Conservation (phyloP, 2,888 invertebrate species). For the Phaedon cochleariae region DNA sequence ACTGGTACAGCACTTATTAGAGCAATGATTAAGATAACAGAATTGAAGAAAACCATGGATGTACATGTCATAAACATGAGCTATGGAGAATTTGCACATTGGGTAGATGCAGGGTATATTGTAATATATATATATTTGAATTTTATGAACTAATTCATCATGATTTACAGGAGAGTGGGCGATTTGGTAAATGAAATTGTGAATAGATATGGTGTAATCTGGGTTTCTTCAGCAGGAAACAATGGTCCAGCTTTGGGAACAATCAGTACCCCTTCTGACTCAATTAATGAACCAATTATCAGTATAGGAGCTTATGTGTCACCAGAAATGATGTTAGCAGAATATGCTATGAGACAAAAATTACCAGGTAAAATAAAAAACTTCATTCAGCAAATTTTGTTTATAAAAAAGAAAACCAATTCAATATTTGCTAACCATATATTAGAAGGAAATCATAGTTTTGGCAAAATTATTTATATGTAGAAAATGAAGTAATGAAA, state of each 20-base stretch:
- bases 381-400: not conserved
- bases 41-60: constrained; percentile 67
- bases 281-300: constrained; percentile 83
- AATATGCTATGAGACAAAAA: constrained; percentile 89
- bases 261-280: constrained; percentile 88
- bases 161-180: constrained; percentile 76
- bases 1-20: constrained; percentile 92
- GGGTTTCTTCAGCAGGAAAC: constrained; percentile 96
- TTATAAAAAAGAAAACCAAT: too few relatives aligned
- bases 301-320: constrained; percentile 98
- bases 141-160: not conserved
- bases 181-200: constrained; percentile 88
- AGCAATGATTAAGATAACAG: constrained; percentile 90
- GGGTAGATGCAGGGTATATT: constrained; percentile 85
- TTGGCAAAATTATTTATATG: too few relatives aligned
- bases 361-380: constrained; percentile 64
- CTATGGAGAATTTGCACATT: constrained; percentile 95
- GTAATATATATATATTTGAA: not conserved
- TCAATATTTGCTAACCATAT: too few relatives aligned
- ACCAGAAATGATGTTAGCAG: constrained; percentile 96
- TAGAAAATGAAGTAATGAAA: too few relatives aligned
- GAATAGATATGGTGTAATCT: constrained; percentile 89
- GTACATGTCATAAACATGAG: constrained; percentile 97
- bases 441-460: too few relatives aligned
- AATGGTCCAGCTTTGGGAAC: constrained; percentile 93